A percentile compares a stretch with the other conserved stretches of the same genome.
phyloP scores from a whole-genome alignment of 2,113 vertebrate species.

The Anguilla rostrata region DNA sequence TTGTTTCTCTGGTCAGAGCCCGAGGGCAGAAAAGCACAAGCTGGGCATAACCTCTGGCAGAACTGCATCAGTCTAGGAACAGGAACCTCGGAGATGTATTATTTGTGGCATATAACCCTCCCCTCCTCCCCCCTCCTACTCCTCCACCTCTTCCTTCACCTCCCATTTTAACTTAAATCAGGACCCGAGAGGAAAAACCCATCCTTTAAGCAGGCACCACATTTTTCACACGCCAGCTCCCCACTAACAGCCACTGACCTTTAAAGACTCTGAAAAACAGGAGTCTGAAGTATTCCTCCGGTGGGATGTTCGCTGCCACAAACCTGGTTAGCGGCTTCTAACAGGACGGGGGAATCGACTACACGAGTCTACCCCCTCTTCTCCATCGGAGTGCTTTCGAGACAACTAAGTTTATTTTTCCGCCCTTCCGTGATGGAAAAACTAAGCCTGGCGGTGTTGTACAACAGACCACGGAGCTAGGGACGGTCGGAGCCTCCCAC shows the following conservation, averaged over 20 bases:
- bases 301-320: constrained; percentile 20
- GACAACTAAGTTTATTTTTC: background rate
- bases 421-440: background rate
- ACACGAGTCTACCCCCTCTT: background rate
- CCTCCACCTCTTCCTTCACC: background rate
- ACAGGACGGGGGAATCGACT: constrained; percentile 33
- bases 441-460: background rate
- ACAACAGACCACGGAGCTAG: background rate
- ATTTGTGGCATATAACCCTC: no score
- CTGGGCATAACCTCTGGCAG: background rate
- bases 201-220: background rate
- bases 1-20: background rate
- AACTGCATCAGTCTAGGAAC: background rate
- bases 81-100: background rate
- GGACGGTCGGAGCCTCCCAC: constrained; percentile 17
- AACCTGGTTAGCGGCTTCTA: constrained; percentile 39
- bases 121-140: no score
- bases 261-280: constrained; percentile 38
- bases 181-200: constrained; percentile 3
- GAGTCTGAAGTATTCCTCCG: constrained; percentile 12
- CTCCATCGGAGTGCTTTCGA: background rate
- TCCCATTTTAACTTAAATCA: background rate
- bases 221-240: constrained; percentile 22
- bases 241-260: constrained; percentile 38
- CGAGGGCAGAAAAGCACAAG: background rate